Evolutionary conservation across 2,888 invertebrate genomes (phyloP), one percentile per base, ranked within the genome.

Genomic region (Campoplex capitator): DNA sequence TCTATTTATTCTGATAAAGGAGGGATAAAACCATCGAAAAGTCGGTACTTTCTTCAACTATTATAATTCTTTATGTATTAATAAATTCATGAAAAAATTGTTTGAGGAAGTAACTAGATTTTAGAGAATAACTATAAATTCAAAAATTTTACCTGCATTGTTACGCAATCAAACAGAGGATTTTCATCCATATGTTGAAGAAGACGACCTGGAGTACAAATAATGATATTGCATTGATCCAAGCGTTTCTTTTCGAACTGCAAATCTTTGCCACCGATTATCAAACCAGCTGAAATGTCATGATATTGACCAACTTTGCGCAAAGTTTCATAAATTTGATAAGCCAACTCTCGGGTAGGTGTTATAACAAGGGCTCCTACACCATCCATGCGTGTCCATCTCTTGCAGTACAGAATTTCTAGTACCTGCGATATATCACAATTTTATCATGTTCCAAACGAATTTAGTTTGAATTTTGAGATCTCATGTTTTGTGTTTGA

Each of bases 141-240:
- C 16, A 42, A 75, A 83, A 86, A 71, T 86, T 23, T 78, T 91
- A 95, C 95, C 95, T 97, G 97, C 93, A 99, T 96, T 89, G 97
- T 97, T 86, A 96, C 95, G 89, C 97, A 97, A 93, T 97, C 96
- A 93, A 98, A 98, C 68, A 97, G 93, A 0, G 98, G 97, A 95
- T 99, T 99, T 94, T 99, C 98, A 94, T 99, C 99, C 99, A 99
- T 98, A 92, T 99, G 99, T 92, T 99, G 99, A 32, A 99, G 95
- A 38, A 99, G 95, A 71, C 99, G 96, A 0, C 99, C 99, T 0
- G 99, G 99, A 13, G 99, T 99, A 92, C 98, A 98, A 89, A 99
- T 98, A 18, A 99, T 95, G 87, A 99, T 98, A 93, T 99, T 99
- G 85, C 98, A 98, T 91, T 97, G 97, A 93, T 98, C 97, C 96